A percentile compares a stretch with the other conserved stretches of the same genome.
Evolutionary conservation across 2,797 vertebrate species (phyloP).

Genomic region (Ateles fusciceps): DNA sequence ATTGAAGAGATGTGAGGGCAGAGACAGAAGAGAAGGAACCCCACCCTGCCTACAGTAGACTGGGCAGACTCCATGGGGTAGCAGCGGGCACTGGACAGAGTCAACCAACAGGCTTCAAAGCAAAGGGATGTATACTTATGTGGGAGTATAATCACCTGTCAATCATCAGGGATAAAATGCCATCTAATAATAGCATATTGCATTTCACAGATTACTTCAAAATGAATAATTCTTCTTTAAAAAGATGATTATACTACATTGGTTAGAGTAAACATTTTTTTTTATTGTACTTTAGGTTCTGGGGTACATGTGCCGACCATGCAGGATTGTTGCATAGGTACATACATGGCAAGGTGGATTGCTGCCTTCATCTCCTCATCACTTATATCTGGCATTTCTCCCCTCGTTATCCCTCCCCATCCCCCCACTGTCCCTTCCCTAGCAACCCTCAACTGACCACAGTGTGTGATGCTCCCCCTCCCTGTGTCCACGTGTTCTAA

Average conservation of each 20-base stretch:
- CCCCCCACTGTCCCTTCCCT: too few species aligned
- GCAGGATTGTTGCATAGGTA: too few species aligned
- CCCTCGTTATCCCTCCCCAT: too few species aligned
- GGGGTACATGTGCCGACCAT: too few species aligned
- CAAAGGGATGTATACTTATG: background rate
- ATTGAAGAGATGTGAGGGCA: fast-evolving
- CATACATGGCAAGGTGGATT: too few species aligned
- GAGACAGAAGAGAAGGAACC: fast-evolving
- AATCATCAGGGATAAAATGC: background rate
- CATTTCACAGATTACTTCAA: background rate
- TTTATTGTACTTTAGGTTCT: too few species aligned
- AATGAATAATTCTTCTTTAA: background rate
- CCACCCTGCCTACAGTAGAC: background rate
- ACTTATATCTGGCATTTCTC: too few species aligned
- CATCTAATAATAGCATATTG: background rate
- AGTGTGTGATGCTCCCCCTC: too few species aligned
- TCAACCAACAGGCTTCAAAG: background rate
- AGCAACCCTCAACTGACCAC: fast-evolving
- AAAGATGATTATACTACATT: background rate
- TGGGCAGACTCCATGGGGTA: fast-evolving
- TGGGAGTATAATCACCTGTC: background rate
- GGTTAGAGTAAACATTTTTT: background rate
- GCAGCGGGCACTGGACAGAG: fast-evolving
- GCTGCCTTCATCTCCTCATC: too few species aligned
- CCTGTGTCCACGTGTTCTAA: too few species aligned